Conservation (phyloP, 92 coral and sea anemone species). For the Zoanthus sansibaricus region DNA sequence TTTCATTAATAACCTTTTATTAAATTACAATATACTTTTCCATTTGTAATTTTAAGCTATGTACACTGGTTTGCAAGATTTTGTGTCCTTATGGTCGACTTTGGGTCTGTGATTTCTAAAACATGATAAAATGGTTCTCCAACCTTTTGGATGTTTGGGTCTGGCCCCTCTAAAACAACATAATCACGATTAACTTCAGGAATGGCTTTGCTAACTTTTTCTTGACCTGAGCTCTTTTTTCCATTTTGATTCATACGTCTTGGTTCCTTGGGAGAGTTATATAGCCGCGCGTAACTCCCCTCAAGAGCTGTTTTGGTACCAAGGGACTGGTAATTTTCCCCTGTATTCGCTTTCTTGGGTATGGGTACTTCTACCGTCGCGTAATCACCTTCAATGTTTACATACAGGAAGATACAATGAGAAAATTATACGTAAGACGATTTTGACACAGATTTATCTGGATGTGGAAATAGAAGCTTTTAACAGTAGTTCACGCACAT, state of each 20-base stretch:
- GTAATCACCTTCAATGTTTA: neutral
- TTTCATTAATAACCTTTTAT: too few relatives aligned
- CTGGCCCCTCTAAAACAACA: constrained; percentile 31
- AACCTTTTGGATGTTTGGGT: neutral
- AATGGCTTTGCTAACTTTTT: neutral
- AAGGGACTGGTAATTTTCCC: constrained; percentile 2
- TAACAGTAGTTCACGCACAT: too few relatives aligned
- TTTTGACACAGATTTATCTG: too few relatives aligned
- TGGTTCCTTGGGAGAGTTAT: constrained; percentile 1
- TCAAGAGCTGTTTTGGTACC: neutral
- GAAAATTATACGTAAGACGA: too few relatives aligned
- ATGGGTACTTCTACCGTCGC: neutral
- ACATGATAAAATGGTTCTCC: constrained; percentile 19
- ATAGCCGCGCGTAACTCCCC: constrained; percentile 4
- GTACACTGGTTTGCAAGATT: neutral
- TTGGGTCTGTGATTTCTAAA: constrained; percentile 3
- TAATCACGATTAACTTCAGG: neutral
- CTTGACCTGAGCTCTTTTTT: neutral
- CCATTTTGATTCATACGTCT: neutral
- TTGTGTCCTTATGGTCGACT: neutral
- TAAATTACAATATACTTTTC: too few relatives aligned
- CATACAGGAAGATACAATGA: too few relatives aligned
- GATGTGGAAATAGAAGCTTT: too few relatives aligned
- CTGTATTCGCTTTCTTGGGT: neutral
- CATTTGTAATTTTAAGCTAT: too few relatives aligned